Percentiles rank a stretch among this genome's conserved stretches.
Evolutionary conservation across 1,140 invertebrate genomes (phyloP).

Genomic region (Papilio dardanus): DNA sequence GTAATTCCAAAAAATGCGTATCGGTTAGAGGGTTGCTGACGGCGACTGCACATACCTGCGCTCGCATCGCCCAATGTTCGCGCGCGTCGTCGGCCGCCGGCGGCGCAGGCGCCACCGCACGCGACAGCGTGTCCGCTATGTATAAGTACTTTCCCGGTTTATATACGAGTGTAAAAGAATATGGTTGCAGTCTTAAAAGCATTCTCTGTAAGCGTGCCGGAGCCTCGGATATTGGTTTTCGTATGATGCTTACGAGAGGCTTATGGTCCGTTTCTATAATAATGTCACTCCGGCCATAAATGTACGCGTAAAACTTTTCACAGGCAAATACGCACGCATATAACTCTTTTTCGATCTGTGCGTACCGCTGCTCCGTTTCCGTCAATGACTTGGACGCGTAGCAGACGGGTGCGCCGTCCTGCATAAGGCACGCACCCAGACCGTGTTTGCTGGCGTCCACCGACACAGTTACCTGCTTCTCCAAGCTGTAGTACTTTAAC

Average conservation of each 20-base stretch:
- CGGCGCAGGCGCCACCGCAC: constrained; percentile 39
- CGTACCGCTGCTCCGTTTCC: constrained; percentile 34
- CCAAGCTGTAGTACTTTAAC: constrained; percentile 25
- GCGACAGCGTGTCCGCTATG: too few relatives aligned
- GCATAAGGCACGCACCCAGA: constrained; percentile 39
- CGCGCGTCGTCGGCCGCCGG: constrained; percentile 43
- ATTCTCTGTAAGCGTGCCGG: too few relatives aligned
- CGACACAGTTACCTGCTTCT: constrained; percentile 18
- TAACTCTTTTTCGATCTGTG: constrained; percentile 39
- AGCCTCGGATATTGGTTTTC: too few relatives aligned
- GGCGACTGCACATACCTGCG: background rate
- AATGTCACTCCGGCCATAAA: background rate
- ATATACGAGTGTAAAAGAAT: too few relatives aligned
- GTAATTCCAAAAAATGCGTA: constrained; percentile 38
- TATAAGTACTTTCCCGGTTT: too few relatives aligned
- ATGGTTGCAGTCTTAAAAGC: too few relatives aligned
- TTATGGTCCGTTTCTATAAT: background rate
- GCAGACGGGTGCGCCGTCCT: background rate
- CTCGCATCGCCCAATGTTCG: constrained; percentile 54
- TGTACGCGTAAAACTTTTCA: constrained; percentile 29
- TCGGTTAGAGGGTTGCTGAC: constrained; percentile 37
- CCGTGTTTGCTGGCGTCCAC: constrained; percentile 38
- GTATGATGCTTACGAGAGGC: too few relatives aligned
- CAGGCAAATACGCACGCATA: constrained; percentile 38
- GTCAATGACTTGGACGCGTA: background rate